phyloP scores from a whole-genome alignment of 2,113 vertebrate species.

The Cyprinodon brontotheroides region DNA sequence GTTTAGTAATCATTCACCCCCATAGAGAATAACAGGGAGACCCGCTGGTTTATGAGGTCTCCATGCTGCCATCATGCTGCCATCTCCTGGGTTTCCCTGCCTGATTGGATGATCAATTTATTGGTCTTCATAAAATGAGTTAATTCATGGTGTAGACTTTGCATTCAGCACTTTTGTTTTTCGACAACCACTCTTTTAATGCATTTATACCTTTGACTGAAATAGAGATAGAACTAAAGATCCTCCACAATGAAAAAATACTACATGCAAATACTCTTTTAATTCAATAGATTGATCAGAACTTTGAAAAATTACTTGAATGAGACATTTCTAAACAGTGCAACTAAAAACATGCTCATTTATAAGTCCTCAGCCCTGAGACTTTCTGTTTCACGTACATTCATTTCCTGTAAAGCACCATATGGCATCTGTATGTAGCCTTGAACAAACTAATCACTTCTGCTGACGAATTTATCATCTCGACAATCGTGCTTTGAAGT shows the following conservation, averaged over 20 bases:
- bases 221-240: no score
- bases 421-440: slow-evolving; percentile 1
- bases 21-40: no score
- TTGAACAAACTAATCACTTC: slow-evolving; percentile 10
- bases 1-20: no score
- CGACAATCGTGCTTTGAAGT: neutral
- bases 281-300: no score
- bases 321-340: neutral
- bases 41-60: no score
- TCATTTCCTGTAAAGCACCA: neutral
- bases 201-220: no score
- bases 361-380: neutral
- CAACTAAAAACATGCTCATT: neutral
- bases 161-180: no score
- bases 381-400: neutral
- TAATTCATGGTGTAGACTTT: neutral
- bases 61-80: no score
- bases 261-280: no score
- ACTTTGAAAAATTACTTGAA: neutral
- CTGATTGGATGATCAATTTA: neutral
- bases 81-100: neutral
- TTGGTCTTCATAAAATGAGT: neutral
- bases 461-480: slow-evolving; percentile 17
- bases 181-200: no score
- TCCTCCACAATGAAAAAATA: no score